Evolutionary conservation across 2,113 vertebrate species (phyloP).

Genomic region (Orthonyx spaldingii): DNA sequence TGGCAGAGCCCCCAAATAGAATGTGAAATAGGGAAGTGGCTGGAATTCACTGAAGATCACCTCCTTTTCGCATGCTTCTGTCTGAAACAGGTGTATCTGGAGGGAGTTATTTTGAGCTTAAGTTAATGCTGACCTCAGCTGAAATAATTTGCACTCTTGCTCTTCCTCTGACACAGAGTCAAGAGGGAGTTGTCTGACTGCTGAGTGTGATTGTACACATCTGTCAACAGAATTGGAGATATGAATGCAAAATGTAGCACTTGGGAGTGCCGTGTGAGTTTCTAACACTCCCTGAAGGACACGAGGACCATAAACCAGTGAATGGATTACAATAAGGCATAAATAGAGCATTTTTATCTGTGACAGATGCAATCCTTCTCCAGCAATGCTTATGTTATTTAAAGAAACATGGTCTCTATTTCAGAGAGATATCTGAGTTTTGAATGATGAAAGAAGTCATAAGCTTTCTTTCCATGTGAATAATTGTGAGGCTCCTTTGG

Average conservation of each 20-base stretch:
- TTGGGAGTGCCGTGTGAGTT: neutral
- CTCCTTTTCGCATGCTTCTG: neutral
- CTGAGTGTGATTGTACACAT: constrained; percentile 41
- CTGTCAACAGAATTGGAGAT: constrained; percentile 45
- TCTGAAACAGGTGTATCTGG: constrained; percentile 58
- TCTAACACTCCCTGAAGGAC: constrained; percentile 44
- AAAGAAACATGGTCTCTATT: neutral
- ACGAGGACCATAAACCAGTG: constrained; percentile 10
- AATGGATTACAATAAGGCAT: constrained; percentile 50
- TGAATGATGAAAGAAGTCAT: neutral
- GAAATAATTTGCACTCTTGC: constrained; percentile 34
- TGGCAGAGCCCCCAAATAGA: neutral
- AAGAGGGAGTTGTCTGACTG: constrained; percentile 51
- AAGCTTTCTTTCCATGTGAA: neutral
- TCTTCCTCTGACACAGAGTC: constrained; percentile 22
- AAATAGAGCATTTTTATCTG: constrained; percentile 55
- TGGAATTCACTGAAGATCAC: neutral
- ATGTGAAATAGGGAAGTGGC: constrained; percentile 20
- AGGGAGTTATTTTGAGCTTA: constrained; percentile 43
- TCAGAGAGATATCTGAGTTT: constrained; percentile 1
- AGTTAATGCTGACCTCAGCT: constrained; percentile 47
- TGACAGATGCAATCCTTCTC: constrained; percentile 17
- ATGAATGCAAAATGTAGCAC: constrained; percentile 12
- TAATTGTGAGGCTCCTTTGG: neutral
- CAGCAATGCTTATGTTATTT: neutral